Conservation (phyloP, 64 coral and sea anemone genomes). For the Montipora cactus region DNA sequence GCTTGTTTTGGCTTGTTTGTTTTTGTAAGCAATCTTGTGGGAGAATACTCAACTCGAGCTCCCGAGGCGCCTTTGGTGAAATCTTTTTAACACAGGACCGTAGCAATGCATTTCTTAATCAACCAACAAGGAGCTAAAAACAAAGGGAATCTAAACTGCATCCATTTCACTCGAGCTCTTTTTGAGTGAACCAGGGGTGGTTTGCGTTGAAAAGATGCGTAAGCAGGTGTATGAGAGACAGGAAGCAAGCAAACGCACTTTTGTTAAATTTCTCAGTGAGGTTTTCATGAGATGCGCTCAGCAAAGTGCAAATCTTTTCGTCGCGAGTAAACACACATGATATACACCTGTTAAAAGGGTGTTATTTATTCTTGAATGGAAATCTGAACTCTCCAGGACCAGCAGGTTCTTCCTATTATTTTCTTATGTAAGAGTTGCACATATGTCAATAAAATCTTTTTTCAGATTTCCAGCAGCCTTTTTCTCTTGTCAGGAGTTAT, state of each 20-base stretch:
- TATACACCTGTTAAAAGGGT: not conserved
- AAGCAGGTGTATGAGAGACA: not conserved
- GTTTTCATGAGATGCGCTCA: not conserved
- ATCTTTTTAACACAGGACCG: constrained; percentile 11
- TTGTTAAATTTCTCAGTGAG: not conserved
- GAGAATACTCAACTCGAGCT: constrained; percentile 7
- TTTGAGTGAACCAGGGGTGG: not conserved
- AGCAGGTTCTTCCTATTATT: not conserved
- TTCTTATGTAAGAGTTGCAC: not conserved
- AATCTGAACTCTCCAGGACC: constrained; percentile 6
- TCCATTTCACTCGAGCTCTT: not conserved
- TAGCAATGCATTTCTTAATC: constrained; percentile 46
- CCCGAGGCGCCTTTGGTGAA: not conserved
- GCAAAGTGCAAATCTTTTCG: not conserved
- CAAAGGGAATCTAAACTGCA: constrained; percentile 8
- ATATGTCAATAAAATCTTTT: constrained; percentile 9
- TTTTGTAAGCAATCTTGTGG: constrained; percentile 29
- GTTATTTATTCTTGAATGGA: constrained; percentile 36
- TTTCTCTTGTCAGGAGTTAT: not conserved
- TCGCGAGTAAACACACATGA: constrained; percentile 21
- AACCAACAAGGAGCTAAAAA: not conserved
- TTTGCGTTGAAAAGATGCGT: not conserved
- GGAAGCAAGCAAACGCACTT: not conserved
- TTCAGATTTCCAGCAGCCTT: not conserved
- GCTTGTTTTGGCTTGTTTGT: constrained; percentile 40